Evolutionary conservation across 2,888 invertebrate species (phyloP), one percentile per base, ranked within the genome.

Genomic region (Lasioglossum marginatum): DNA sequence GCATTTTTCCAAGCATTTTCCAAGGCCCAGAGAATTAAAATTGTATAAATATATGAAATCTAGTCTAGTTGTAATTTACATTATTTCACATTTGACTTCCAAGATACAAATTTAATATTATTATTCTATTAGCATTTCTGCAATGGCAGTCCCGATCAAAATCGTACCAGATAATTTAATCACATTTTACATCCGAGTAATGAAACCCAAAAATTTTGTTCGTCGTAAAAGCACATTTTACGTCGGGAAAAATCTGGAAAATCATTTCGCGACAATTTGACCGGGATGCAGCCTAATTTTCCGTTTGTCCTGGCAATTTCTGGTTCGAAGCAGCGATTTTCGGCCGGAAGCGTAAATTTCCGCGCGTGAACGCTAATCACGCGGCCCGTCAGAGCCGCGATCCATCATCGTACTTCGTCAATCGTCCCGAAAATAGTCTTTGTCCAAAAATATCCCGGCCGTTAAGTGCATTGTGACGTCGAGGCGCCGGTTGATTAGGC

Each of bases 381-480:
- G 66, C 45, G 68, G 57, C 66, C 72, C 73, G 81, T 71, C 27
- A 63, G 71, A 72, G 77, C n/a, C 77, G 43, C 79, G 82, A 90
- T 91, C 89, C 79, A 87, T 88, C 88, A 85, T 85, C 84, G 82
- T 85, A 31, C 81, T 66, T 87, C 83, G 88, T 90, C 88, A 85
- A 90, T 91, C 87, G 84, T 27, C 57, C 77, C 82, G 87, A 88
- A 87, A 92, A 91, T 90, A 86, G 87, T 85, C 60, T 63, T 4
- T 81, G 77, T 14, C 89, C 88, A 82, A 89, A 92, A 92, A 91
- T 92, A 92, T 81, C 90, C 79, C 60, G 76, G 72, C 83, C 75
- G 89, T 88, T 91, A 91, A 90, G 90, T 90, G 91, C 89, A 92
- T 91, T 91, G 89, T 92, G 91, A 91, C 92, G 90, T 92, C 86